A percentile compares a stretch with the other conserved stretches of the same genome.
phyloP scores from a whole-genome alignment of 1,140 invertebrate species.

The Papilio dardanus region DNA sequence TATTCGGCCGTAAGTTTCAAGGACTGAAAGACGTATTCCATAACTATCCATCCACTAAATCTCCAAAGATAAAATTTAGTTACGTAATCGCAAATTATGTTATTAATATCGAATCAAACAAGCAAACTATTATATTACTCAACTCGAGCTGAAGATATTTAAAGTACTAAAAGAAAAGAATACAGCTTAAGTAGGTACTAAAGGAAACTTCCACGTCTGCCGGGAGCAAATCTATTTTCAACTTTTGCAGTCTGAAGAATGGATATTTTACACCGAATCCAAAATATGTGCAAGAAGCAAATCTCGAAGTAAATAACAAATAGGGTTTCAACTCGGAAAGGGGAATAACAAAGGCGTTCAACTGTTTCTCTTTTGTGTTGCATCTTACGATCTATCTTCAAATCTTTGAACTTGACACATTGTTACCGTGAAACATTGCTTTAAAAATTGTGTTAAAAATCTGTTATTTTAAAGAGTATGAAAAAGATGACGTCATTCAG shows the following conservation, averaged over 20 bases:
- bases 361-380: conserved; percentile 27
- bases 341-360: conserved; percentile 23
- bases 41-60: no score
- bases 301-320: conserved; percentile 29
- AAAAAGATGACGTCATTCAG: no score
- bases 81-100: no score
- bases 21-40: no score
- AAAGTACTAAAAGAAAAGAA: conserved; percentile 35
- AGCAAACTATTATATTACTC: neutral
- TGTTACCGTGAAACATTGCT: neutral
- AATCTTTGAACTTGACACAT: conserved; percentile 20
- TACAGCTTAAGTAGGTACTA: conserved; percentile 38
- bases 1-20: no score
- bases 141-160: neutral
- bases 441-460: neutral
- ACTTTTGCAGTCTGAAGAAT: conserved; percentile 44
- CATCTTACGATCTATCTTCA: conserved; percentile 15
- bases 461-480: neutral
- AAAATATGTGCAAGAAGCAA: conserved; percentile 38
- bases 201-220: conserved; percentile 43
- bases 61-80: no score
- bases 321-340: conserved; percentile 1
- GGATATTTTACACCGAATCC: conserved; percentile 44
- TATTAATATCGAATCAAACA: neutral
- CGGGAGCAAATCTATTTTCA: conserved; percentile 43